A percentile compares a stretch with the other conserved stretches of the same genome.
Evolutionary conservation across 2,797 vertebrate species (phyloP).

Genomic region (Mareca penelope): DNA sequence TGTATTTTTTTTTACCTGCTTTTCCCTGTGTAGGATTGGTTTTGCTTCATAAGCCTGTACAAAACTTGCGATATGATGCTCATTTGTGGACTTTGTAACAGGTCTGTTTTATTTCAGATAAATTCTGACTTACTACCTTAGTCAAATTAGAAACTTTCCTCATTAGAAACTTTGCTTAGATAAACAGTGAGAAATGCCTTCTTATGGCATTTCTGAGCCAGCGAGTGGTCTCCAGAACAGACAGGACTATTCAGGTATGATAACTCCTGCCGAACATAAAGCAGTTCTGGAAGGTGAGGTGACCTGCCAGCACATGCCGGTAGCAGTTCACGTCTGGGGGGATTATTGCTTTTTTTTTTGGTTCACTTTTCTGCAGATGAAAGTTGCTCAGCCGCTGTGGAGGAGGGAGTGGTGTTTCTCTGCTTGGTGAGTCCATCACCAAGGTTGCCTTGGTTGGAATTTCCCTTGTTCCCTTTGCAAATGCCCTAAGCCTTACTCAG

Average conservation of each 20-base stretch:
- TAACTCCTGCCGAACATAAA: background rate
- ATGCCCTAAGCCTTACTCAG: too few relatives aligned
- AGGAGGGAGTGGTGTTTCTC: too few relatives aligned
- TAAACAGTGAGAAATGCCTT: background rate
- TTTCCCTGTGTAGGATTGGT: background rate
- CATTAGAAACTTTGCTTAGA: background rate
- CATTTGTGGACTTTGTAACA: accelerated
- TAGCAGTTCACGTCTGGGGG: too few relatives aligned
- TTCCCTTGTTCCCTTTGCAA: too few relatives aligned
- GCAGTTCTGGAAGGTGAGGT: background rate
- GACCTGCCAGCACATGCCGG: too few relatives aligned
- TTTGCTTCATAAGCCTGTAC: background rate
- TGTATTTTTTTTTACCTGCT: background rate
- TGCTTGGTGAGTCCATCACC: too few relatives aligned
- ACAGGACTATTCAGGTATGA: background rate
- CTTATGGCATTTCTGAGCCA: background rate
- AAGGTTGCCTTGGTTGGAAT: background rate
- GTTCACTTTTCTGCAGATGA: too few relatives aligned
- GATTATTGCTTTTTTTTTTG: too few relatives aligned
- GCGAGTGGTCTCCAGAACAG: background rate
- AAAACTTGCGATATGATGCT: accelerated
- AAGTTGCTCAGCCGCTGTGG: too few relatives aligned
- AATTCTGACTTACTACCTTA: background rate
- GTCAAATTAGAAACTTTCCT: background rate
- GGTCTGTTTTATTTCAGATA: background rate